Evolutionary conservation across 92 coral and sea anemone genomes (phyloP).

Genomic region (Phenganax stokvisi): DNA sequence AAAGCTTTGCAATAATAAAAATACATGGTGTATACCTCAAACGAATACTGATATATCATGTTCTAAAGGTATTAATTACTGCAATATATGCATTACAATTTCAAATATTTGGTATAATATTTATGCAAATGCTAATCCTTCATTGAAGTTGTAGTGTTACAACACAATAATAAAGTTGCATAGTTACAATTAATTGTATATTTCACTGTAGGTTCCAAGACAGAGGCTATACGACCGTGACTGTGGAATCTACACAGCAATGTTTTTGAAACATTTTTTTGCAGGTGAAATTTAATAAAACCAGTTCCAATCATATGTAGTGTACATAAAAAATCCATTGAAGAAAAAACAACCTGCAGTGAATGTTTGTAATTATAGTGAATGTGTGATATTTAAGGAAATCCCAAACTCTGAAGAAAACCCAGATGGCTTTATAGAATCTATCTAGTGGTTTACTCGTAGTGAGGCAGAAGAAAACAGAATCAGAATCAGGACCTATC

Average conservation of each 20-base stretch:
- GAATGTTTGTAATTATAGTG: neutral
- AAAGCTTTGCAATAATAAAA: no score
- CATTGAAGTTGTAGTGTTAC: neutral
- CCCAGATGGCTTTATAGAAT: neutral
- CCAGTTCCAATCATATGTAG: no score
- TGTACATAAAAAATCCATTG: no score
- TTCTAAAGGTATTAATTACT: neutral
- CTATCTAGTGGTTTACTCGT: neutral
- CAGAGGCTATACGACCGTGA: conserved; percentile 47
- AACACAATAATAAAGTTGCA: no score
- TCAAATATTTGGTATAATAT: no score
- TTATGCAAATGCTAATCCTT: no score
- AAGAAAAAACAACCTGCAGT: conserved; percentile 32
- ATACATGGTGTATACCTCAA: no score
- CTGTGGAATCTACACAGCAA: conserved; percentile 55
- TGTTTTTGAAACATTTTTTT: conserved; percentile 44
- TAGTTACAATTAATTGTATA: neutral
- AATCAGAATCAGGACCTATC: neutral
- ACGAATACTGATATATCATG: neutral
- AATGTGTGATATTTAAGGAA: neutral
- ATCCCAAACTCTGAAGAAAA: neutral
- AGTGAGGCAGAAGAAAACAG: neutral
- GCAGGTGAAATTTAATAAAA: no score
- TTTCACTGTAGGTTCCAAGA: conserved; percentile 25
- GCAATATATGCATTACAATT: no score